Evolutionary conservation across 2,888 invertebrate species (phyloP).

Genomic region (Apodemia zela): DNA sequence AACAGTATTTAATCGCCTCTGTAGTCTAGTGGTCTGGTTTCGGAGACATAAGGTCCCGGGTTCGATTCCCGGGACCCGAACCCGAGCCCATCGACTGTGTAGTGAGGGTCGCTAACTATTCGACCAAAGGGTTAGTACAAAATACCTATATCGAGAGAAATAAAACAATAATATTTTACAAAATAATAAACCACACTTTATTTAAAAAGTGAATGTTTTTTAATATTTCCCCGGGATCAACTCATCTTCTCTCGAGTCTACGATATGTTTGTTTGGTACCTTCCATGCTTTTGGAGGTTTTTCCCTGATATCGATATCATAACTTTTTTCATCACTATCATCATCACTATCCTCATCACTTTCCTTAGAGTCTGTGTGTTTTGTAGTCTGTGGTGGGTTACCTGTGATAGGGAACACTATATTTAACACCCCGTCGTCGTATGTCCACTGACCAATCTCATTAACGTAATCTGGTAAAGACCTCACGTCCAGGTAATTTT

Average conservation of each 20-base stretch:
- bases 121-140: too few relatives aligned
- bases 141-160: too few relatives aligned
- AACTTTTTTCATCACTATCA: background rate
- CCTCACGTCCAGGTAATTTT: background rate
- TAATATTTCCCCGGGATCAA: background rate
- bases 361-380: background rate
- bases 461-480: background rate
- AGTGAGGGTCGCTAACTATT: too few relatives aligned
- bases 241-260: background rate
- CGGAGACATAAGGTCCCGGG: too few relatives aligned
- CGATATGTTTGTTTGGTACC: background rate
- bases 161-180: too few relatives aligned
- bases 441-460: constrained; percentile 1
- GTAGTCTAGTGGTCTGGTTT: too few relatives aligned
- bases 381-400: background rate
- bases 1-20: too few relatives aligned
- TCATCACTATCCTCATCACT: too few relatives aligned
- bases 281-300: background rate
- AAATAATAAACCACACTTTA: too few relatives aligned
- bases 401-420: background rate
- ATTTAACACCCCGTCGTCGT: background rate
- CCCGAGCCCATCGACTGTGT: too few relatives aligned
- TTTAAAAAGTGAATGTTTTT: too few relatives aligned
- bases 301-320: background rate
- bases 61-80: too few relatives aligned